These are phyloP conservation scores for Stenodema calcarata DNA, from an alignment of 2,888 invertebrate species.

Conservation along the genomic window DNA sequence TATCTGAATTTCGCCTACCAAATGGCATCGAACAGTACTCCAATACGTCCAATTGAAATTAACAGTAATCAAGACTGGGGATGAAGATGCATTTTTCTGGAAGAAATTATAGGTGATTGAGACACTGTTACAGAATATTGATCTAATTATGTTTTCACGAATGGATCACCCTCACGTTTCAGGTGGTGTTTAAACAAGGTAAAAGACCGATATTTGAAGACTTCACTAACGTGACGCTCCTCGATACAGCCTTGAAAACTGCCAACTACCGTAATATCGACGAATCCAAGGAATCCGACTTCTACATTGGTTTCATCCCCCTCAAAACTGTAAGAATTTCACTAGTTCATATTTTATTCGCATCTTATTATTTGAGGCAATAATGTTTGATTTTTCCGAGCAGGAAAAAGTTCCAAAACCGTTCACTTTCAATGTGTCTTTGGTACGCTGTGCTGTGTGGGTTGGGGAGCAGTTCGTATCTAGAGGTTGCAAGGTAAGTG, in stretches of 20 bases:
- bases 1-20: too few species aligned
- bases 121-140: too few species aligned
- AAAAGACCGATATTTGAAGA: background rate
- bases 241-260: background rate
- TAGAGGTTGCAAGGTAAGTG: background rate
- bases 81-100: too few species aligned
- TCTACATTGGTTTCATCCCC: background rate
- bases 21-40: too few species aligned
- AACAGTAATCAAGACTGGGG: too few species aligned
- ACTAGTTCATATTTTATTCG: too few species aligned
- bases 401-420: background rate
- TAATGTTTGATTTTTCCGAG: background rate
- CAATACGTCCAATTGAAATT: too few species aligned
- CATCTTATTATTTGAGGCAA: too few species aligned
- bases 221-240: background rate
- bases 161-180: too few species aligned
- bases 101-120: too few species aligned
- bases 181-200: background rate
- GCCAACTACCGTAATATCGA: background rate
- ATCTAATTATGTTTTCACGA: too few species aligned
- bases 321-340: background rate
- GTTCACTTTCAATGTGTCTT: background rate
- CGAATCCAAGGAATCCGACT: background rate
- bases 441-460: background rate
- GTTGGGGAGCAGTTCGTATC: background rate